A percentile compares a stretch with the other conserved stretches of the same genome.
phyloP scores from a whole-genome alignment of 1,140 invertebrate species.

The Carposina sasakii region DNA sequence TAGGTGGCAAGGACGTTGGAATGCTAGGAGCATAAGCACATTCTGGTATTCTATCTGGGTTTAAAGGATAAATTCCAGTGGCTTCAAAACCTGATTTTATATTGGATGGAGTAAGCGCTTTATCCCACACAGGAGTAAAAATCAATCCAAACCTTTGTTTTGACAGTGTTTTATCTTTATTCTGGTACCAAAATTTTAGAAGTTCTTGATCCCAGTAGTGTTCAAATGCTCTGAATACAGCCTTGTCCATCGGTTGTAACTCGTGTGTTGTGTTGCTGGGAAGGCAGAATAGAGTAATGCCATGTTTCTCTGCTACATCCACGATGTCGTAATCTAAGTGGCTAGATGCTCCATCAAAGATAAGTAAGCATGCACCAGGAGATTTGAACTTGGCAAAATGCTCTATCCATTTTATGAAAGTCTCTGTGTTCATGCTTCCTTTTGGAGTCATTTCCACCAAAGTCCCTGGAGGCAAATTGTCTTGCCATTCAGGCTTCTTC shows the following conservation, averaged over 20 bases:
- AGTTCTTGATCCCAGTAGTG: background rate
- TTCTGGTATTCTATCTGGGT: background rate
- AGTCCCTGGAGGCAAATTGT: slow-evolving; percentile 35
- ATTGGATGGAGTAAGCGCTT: background rate
- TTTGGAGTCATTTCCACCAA: background rate
- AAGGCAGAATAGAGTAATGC: background rate
- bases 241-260: background rate
- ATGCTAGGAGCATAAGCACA: background rate
- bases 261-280: no score
- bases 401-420: background rate
- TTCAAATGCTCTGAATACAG: background rate
- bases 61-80: background rate
- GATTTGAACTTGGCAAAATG: background rate
- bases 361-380: background rate
- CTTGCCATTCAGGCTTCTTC: slow-evolving; percentile 45
- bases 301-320: background rate
- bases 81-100: slow-evolving; percentile 1
- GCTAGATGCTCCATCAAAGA: background rate
- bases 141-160: background rate
- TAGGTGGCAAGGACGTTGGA: no score
- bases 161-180: background rate
- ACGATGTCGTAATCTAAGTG: background rate
- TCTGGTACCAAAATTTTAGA: background rate
- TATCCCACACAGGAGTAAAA: background rate
- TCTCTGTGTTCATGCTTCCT: background rate